Percentiles rank a stretch among this genome's conserved stretches.
Evolutionary conservation across 2,113 vertebrate species (phyloP).

Genomic region (Ammodramus savannarum): DNA sequence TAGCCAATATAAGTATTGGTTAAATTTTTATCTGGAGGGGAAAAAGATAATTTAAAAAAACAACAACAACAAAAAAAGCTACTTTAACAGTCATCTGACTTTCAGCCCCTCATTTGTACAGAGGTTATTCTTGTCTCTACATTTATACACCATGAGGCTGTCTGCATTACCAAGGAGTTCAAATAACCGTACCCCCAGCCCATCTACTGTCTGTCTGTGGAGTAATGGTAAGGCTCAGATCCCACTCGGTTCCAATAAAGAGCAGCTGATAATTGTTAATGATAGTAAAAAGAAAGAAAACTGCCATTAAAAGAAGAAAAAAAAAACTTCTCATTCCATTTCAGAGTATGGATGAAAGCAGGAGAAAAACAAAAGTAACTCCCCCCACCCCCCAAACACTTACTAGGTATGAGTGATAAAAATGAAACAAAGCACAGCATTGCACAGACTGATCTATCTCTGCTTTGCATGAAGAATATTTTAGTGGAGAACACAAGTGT

Average conservation of each 20-base stretch:
- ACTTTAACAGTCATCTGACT: slow-evolving; percentile 82
- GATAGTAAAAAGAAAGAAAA: slow-evolving; percentile 3
- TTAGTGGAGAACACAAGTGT: neutral
- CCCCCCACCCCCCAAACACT: neutral
- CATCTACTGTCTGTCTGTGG: slow-evolving; percentile 25
- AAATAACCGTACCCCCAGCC: slow-evolving; percentile 31
- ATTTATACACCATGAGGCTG: slow-evolving; percentile 55
- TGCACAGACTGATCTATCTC: slow-evolving; percentile 17
- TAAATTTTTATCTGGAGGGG: slow-evolving; percentile 3
- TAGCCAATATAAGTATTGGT: neutral
- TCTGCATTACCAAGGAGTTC: slow-evolving; percentile 71
- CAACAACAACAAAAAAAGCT: slow-evolving; percentile 1
- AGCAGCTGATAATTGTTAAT: slow-evolving; percentile 1
- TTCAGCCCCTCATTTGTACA: slow-evolving; percentile 88
- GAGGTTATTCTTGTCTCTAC: slow-evolving; percentile 30
- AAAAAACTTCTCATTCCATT: slow-evolving; percentile 38
- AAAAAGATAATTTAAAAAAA: neutral
- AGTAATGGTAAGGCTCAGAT: neutral
- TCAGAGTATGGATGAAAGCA: slow-evolving; percentile 55
- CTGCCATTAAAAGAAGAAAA: slow-evolving; percentile 15
- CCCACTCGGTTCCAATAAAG: slow-evolving; percentile 31
- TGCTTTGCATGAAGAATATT: neutral
- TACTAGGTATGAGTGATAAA: slow-evolving; percentile 60
- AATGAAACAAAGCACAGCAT: slow-evolving; percentile 83
- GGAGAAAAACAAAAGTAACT: slow-evolving; percentile 12